phyloP scores from a whole-genome alignment of 2,888 invertebrate genomes.

The Petrolisthes cinctipes region DNA sequence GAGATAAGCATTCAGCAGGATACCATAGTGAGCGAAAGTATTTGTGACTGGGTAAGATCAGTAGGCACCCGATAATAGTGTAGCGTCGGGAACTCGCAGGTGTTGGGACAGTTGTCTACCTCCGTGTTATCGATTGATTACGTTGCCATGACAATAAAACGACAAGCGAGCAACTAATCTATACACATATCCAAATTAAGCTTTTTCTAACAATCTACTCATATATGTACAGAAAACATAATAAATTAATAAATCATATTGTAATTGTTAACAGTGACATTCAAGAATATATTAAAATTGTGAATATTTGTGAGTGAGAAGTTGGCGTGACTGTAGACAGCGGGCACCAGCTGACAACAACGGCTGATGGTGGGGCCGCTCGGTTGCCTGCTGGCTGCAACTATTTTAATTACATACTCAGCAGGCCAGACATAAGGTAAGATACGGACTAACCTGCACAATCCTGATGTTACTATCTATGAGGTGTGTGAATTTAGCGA shows the following conservation, averaged over 20 bases:
- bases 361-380: conserved; percentile 17
- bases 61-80: conserved; percentile 32
- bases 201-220: background rate
- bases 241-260: no score
- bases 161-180: conserved; percentile 28
- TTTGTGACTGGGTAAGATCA: background rate
- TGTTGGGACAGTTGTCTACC: conserved; percentile 44
- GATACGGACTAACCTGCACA: conserved; percentile 51
- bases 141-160: conserved; percentile 39
- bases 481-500: conserved; percentile 47
- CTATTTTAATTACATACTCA: background rate
- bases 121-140: conserved; percentile 47
- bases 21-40: no score
- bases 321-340: conserved; percentile 7
- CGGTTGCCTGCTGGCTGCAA: conserved; percentile 56
- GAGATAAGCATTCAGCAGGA: no score
- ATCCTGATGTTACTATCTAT: conserved; percentile 61
- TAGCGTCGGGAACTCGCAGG: conserved; percentile 41
- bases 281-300: no score
- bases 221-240: background rate
- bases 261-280: no score
- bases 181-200: background rate
- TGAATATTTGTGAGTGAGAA: background rate
- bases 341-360: conserved; percentile 58
- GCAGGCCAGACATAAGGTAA: conserved; percentile 16